These are phyloP conservation scores for Apamea sordens DNA, from an alignment of 2,888 invertebrate genomes.

Conservation along the genomic window DNA sequence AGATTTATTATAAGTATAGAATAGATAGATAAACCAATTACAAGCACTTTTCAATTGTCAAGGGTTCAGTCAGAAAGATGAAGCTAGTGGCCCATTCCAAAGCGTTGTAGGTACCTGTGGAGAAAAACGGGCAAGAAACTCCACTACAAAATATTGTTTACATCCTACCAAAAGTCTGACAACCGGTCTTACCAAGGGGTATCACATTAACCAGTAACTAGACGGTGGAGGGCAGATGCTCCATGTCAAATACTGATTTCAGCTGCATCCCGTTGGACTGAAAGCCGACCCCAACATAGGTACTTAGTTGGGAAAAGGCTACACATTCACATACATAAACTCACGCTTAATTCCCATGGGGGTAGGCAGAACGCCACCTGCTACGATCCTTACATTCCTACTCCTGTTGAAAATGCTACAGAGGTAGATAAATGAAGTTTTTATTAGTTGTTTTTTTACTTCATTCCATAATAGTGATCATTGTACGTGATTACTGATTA, in stretches of 20 bases:
- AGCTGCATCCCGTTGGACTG: background rate
- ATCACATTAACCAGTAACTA: background rate
- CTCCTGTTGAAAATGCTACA: too few relatives aligned
- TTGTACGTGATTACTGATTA: slow-evolving; percentile 10
- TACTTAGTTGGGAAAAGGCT: background rate
- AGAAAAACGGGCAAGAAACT: too few relatives aligned
- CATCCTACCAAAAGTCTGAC: background rate
- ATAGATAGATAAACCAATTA: too few relatives aligned
- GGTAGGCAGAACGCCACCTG: too few relatives aligned
- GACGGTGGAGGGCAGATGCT: background rate
- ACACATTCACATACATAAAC: background rate
- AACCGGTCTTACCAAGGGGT: background rate
- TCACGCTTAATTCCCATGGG: too few relatives aligned
- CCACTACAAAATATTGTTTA: too few relatives aligned
- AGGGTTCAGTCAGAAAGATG: too few relatives aligned
- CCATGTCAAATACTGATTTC: background rate
- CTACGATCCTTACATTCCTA: too few relatives aligned
- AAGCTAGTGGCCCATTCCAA: too few relatives aligned
- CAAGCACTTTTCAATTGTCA: too few relatives aligned
- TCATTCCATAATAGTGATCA: slow-evolving; percentile 1
- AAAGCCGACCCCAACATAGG: background rate
- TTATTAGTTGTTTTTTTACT: background rate
- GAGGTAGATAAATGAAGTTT: background rate
- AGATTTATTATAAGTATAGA: too few relatives aligned
- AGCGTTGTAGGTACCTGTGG: too few relatives aligned